phyloP scores from a whole-genome alignment of 2,888 invertebrate species.

The Monopis laevigella region DNA sequence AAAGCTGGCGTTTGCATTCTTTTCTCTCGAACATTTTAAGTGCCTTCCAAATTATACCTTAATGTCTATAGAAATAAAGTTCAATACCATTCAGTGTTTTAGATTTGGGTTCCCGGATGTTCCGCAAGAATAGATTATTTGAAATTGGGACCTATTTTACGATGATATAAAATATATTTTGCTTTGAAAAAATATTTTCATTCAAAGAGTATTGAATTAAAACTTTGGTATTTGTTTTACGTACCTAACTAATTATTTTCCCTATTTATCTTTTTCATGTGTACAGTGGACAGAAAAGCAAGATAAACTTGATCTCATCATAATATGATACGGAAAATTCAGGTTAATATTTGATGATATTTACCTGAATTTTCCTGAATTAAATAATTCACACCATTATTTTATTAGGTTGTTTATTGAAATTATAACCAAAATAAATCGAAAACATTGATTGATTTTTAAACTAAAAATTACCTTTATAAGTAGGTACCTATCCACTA shows the following conservation, averaged over 20 bases:
- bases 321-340: too few relatives aligned
- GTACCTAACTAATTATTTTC: constrained; percentile 62
- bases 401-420: too few relatives aligned
- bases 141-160: constrained; percentile 49
- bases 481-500: too few relatives aligned
- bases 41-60: background rate
- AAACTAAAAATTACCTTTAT: too few relatives aligned
- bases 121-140: constrained; percentile 48
- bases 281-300: too few relatives aligned
- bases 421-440: too few relatives aligned
- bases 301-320: too few relatives aligned
- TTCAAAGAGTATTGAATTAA: constrained; percentile 60
- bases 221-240: constrained; percentile 57
- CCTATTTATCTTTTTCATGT: constrained; percentile 44
- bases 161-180: constrained; percentile 41
- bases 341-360: too few relatives aligned
- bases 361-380: too few relatives aligned
- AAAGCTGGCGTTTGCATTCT: constrained; percentile 30
- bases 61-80: constrained; percentile 26
- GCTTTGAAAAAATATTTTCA: constrained; percentile 28
- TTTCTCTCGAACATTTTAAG: constrained; percentile 1
- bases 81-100: constrained; percentile 29
- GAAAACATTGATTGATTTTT: too few relatives aligned
- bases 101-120: constrained; percentile 52
- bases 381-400: too few relatives aligned